Evolutionary conservation across 2,797 vertebrate species (phyloP).

Genomic region (Rallus crepitans): DNA sequence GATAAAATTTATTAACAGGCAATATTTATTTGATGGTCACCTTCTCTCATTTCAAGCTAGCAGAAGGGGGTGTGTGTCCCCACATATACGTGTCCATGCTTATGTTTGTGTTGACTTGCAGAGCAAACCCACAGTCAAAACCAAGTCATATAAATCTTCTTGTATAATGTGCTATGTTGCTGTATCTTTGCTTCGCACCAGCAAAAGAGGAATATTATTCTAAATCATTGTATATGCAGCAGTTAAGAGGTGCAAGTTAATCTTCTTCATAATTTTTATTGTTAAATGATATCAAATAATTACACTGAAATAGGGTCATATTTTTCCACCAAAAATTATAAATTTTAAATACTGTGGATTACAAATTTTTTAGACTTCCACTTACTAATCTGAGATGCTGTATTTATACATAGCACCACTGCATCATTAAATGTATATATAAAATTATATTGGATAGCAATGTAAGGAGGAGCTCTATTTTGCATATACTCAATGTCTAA

Average conservation of each 20-base stretch:
- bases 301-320: neutral
- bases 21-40: neutral
- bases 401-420: neutral
- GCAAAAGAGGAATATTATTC: neutral
- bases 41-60: neutral
- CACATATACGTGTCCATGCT: fast-evolving
- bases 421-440: neutral
- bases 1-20: neutral
- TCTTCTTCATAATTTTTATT: neutral
- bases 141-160: neutral
- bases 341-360: neutral
- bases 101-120: neutral
- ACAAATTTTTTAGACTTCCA: neutral
- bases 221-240: neutral
- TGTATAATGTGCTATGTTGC: neutral
- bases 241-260: neutral
- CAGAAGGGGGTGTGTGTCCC: neutral
- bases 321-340: neutral
- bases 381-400: neutral
- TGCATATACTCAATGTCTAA: constrained; percentile 36
- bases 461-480: constrained; percentile 44
- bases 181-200: neutral
- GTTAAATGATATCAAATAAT: neutral
- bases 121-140: neutral
- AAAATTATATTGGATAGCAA: neutral